Evolutionary conservation across 2,113 vertebrate genomes (phyloP).

Genomic region (Copsychus sechellarum): DNA sequence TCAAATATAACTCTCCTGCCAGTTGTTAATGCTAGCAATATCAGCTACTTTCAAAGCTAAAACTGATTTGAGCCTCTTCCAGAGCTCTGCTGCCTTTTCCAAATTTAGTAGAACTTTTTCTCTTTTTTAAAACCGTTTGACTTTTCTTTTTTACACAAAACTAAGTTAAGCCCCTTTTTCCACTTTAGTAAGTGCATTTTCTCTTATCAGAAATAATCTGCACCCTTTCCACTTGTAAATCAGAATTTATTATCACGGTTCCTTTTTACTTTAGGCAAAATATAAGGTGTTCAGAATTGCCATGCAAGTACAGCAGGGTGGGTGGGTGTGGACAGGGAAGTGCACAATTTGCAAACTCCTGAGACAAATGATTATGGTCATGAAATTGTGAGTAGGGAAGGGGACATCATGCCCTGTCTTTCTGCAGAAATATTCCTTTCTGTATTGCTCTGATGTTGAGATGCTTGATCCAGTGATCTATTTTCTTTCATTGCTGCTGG

Average conservation of each 20-base stretch:
- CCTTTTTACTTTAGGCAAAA: neutral
- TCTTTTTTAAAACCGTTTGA: no score
- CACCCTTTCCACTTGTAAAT: neutral
- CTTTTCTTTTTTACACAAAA: neutral
- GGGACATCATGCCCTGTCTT: accelerated
- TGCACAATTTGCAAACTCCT: neutral
- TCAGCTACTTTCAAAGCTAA: neutral
- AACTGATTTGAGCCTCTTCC: neutral
- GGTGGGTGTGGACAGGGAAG: neutral
- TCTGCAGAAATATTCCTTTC: neutral
- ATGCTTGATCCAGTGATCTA: accelerated
- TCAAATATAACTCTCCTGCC: neutral
- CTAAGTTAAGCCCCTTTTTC: accelerated
- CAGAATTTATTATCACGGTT: neutral
- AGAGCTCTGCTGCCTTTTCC: neutral
- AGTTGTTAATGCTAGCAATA: neutral
- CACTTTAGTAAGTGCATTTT: neutral
- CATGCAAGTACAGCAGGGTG: no score
- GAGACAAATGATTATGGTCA: neutral
- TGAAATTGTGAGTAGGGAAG: neutral
- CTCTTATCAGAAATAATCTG: neutral
- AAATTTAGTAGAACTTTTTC: neutral
- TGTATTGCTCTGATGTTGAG: neutral
- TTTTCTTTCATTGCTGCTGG: neutral
- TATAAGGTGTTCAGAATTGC: neutral